phyloP scores from a whole-genome alignment of 1,140 invertebrate species.

The Drosophila malerkotliana region DNA sequence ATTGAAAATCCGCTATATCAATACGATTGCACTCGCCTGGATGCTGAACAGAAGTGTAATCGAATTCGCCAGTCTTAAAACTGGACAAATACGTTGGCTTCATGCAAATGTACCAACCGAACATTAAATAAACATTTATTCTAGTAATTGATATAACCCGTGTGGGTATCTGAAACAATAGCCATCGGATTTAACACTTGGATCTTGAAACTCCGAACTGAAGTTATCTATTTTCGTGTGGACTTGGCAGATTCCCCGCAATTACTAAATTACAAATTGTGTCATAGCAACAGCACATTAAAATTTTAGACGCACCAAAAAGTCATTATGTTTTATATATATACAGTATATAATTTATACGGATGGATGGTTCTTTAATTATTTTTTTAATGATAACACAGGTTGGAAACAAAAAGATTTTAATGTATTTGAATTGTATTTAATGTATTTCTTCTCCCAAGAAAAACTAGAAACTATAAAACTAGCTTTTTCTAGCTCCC shows the following conservation, averaged over 20 bases:
- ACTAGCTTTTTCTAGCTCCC: too few species aligned
- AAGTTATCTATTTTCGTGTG: background rate
- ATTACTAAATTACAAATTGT: background rate
- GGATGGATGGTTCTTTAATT: slow-evolving; percentile 20
- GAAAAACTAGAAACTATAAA: too few species aligned
- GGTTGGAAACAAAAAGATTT: too few species aligned
- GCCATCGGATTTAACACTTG: slow-evolving; percentile 12
- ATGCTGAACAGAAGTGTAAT: slow-evolving; percentile 10
- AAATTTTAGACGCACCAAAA: slow-evolving; percentile 3
- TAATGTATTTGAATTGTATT: too few species aligned
- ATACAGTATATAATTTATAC: slow-evolving; percentile 1
- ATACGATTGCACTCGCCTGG: background rate
- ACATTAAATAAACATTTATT: slow-evolving; percentile 37
- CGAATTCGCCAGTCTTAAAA: background rate
- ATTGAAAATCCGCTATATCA: background rate
- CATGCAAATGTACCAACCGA: slow-evolving; percentile 12
- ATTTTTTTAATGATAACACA: background rate
- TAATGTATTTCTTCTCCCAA: too few species aligned
- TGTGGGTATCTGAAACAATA: background rate
- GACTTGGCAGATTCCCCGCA: slow-evolving; percentile 8
- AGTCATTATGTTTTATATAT: background rate
- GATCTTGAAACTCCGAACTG: background rate
- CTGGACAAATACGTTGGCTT: background rate
- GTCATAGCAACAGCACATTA: background rate
- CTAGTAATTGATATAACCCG: slow-evolving; percentile 2